Base-by-base conservation (phyloP, 1,140 invertebrate genomes). In the Augochlora pura region DNA sequence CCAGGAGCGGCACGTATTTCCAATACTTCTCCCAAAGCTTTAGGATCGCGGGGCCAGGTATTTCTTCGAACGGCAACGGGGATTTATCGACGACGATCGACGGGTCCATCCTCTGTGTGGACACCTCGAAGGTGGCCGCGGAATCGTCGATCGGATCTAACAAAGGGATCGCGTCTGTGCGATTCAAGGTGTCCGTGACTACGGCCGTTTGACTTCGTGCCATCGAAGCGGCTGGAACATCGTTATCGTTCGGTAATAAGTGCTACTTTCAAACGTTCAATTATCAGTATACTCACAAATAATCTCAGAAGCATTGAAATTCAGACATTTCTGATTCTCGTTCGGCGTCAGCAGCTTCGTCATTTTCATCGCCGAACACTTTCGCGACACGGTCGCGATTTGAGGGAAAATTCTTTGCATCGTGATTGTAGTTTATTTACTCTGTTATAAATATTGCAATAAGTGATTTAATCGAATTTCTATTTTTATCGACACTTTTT, bases 31-130 rank as follows among this genome's bases (percentile, higher is more conserved):
- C 93, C 80, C 94, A 91, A 39, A 94, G 87, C 82, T 94, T 94
- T 7, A 95, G 89, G 25, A 94, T 88, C 46, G 91, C 92, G 0
- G 95, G 95, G 6, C 95, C 95, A 7, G 95, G 95, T 38, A 95
- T 92, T 3, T 95, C 94, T 74, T 95, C 94, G 84, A 95, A 95
- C 0, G 94, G 87, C 27, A 94, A 38, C 2, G 86, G 72, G 0
- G 81, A 39, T 9, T 80, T 88, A 12, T 91, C 89, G 0, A 77
- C 21, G 23, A 5, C 23, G 2, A 18, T 32, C 0, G 14, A 71
- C 46, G 81, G 12, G 1, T 63, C 52, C 12, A 54, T 32, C 10
- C 68, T 83, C 12, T 39, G 7, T 4, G 25, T 54, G 14, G 86
- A 8, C 21, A 87, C 52, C 14, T 86, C 74, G 23, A 83, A 68